Conservation (phyloP, 2,113 vertebrate species). For the Hemibates koningsi region DNA sequence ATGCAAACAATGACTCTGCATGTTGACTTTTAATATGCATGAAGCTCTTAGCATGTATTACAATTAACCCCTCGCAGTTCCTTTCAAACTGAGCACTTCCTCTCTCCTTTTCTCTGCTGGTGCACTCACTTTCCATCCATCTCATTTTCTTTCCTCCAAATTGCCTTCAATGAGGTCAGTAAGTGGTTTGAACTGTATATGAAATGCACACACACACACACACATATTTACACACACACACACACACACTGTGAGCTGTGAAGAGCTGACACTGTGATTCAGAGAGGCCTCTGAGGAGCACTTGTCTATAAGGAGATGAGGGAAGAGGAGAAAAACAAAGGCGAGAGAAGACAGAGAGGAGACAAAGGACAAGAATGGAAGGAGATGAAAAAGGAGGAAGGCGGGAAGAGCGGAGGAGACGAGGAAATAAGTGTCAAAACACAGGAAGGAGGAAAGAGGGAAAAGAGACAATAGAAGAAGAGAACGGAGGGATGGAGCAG, state of each 20-base stretch:
- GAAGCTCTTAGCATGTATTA: background rate
- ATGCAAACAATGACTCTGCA: background rate
- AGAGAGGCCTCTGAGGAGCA: background rate
- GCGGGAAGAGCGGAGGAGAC: background rate
- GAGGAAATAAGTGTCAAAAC: background rate
- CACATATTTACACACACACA: background rate
- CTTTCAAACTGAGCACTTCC: background rate
- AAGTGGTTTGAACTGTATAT: background rate
- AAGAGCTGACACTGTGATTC: conserved; percentile 8
- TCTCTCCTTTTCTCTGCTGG: background rate
- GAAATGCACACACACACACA: background rate
- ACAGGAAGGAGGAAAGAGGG: background rate
- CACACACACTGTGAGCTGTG: background rate
- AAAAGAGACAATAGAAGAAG: background rate
- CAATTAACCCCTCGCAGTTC: background rate
- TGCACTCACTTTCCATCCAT: background rate
- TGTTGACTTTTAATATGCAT: conserved; percentile 15
- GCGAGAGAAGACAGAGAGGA: background rate
- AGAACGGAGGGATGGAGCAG: conserved; percentile 19
- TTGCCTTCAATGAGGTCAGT: background rate
- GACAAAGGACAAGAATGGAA: background rate
- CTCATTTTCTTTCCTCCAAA: background rate
- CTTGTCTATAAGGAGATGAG: background rate
- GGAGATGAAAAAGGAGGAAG: background rate
- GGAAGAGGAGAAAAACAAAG: background rate